Conservation (phyloP, 2,888 invertebrate genomes). For the Linnaemya tessellans region DNA sequence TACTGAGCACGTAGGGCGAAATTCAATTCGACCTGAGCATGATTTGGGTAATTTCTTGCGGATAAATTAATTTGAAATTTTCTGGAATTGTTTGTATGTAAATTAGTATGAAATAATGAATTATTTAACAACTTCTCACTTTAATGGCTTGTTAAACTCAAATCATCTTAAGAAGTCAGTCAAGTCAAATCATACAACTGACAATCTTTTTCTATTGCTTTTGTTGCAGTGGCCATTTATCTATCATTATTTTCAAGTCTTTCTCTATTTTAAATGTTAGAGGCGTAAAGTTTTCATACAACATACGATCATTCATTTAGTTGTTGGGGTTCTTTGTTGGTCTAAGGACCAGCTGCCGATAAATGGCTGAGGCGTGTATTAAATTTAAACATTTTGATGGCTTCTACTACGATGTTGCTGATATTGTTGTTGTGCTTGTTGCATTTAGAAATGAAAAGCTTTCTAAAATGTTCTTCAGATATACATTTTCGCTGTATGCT, state of each 20-base stretch:
- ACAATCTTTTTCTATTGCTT: constrained; percentile 8
- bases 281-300: constrained; percentile 58
- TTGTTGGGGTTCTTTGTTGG: constrained; percentile 11
- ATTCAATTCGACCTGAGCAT: neutral
- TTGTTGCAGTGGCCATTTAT: constrained; percentile 34
- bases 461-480: constrained; percentile 65
- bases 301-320: constrained; percentile 54
- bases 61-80: constrained; percentile 58
- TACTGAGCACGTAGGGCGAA: constrained; percentile 2
- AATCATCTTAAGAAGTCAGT: constrained; percentile 52
- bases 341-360: constrained; percentile 65
- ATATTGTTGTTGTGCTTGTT: constrained; percentile 27
- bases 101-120: constrained; percentile 56
- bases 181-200: constrained; percentile 27
- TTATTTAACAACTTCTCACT: constrained; percentile 69
- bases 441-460: constrained; percentile 65
- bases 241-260: constrained; percentile 60
- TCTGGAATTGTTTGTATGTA: constrained; percentile 58
- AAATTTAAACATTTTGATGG: constrained; percentile 70
- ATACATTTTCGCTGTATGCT: constrained; percentile 44
- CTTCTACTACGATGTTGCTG: constrained; percentile 50
- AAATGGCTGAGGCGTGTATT: constrained; percentile 70
- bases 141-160: constrained; percentile 66
- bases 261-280: constrained; percentile 38
- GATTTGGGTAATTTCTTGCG: neutral